These are phyloP conservation scores for Phrynosoma platyrhinos DNA, from an alignment of 2,113 vertebrate species.

Conservation along the genomic window DNA sequence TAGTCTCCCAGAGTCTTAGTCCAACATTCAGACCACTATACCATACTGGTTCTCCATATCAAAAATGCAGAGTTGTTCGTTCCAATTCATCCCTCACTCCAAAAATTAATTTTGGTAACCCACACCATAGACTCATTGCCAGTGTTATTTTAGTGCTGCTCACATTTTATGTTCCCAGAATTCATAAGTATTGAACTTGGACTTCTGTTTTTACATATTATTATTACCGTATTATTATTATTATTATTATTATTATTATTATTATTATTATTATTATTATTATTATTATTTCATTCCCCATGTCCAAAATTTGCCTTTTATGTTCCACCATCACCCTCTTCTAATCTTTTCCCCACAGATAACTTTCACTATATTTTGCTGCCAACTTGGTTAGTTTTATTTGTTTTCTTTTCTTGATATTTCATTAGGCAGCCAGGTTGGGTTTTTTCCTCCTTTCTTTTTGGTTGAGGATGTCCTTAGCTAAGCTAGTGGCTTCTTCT, in stretches of 20 bases:
- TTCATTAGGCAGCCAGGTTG: constrained; percentile 50
- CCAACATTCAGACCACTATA: too few relatives aligned
- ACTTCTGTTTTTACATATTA: not conserved
- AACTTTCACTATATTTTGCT: constrained; percentile 33
- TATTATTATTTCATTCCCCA: constrained; percentile 51
- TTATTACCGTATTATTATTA: too few relatives aligned
- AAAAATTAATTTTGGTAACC: constrained; percentile 25
- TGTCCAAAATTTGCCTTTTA: constrained; percentile 40
- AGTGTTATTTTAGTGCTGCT: not conserved
- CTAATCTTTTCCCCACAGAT: constrained; percentile 48
- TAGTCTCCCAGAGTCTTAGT: too few relatives aligned
- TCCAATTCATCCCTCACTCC: constrained; percentile 21
- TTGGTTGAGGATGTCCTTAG: constrained; percentile 58
- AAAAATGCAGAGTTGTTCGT: constrained; percentile 10
- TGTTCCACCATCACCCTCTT: constrained; percentile 27
- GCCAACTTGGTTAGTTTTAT: constrained; percentile 52
- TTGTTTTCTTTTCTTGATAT: constrained; percentile 58
- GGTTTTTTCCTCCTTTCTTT: constrained; percentile 38
- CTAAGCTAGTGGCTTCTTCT: constrained; percentile 39
- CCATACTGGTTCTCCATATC: not conserved
- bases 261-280: too few relatives aligned
- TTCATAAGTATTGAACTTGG: constrained; percentile 30
- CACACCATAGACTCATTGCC: constrained; percentile 29
- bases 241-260: not conserved
- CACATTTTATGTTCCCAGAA: not conserved